Evolutionary conservation across 92 coral and sea anemone genomes (phyloP), one percentile per base, ranked within the genome.

Genomic region (Muricea muricata): DNA sequence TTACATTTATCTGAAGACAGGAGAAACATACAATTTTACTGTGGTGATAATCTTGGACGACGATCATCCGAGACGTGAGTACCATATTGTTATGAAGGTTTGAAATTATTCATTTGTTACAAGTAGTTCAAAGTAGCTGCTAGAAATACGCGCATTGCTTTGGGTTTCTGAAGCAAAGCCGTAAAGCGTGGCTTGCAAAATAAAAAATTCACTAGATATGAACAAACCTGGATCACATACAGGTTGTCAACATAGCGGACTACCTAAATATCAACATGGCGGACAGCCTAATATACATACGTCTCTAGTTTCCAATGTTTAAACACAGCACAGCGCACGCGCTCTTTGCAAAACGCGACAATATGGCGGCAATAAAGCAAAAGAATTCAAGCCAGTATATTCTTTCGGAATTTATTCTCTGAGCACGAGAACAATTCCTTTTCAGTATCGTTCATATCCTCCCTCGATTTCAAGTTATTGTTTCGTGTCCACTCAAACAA

Each of bases 21-120:
- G 71, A 24, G 70, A 78, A n/a, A 33, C 71, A 34, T 78, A 32
- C 30, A 58, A 39, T 34, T 78, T 78, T 45, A 65, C 40, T 1
- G 83, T 78, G 18, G 37, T 55, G 52, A 78, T 78, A 72, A 32
- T 55, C 21, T 37, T 78, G 54, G 83, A 78, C 32, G 48, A 32
- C 12, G 50, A 54, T 13, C 50, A 70, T 26, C 50, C 30, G 3
- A 70, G 26, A 28, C 30, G 76, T 37, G 39, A 70, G 55, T 70
- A 37, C 48, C 31, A 18, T 5, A 2, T 29, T 30, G 29, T 67
- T 30, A 58, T 58, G 67, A 2, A 23, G 21, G 1, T 3, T 29
- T 10, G 60, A 52, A 7, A 17, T 17, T 52, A 52, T 4, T 18
- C 60, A 4, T 52, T 13, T 52, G 60, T 52, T 4, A 4, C 24